Conservation (phyloP, 1,140 invertebrate species). For the Ditylenchus dipsaci region DNA sequence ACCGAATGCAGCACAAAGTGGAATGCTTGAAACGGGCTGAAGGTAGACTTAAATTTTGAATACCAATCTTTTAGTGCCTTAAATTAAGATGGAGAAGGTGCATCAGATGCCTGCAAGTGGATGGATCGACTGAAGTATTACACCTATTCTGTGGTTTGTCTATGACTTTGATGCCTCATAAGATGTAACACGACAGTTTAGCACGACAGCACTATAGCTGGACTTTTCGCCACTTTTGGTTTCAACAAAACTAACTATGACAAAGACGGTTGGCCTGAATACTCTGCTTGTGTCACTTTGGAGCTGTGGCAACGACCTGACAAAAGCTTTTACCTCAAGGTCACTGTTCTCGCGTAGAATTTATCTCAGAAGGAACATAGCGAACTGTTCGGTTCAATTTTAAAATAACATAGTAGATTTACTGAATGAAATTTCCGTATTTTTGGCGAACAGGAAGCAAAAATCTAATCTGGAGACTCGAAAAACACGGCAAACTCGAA, state of each 20-base stretch:
- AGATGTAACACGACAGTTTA: not conserved
- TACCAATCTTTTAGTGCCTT: not conserved
- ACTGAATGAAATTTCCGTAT: too few relatives aligned
- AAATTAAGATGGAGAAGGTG: not conserved
- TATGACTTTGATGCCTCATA: not conserved
- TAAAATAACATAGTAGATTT: too few relatives aligned
- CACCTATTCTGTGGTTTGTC: not conserved
- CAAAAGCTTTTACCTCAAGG: not conserved
- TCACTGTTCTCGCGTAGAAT: too few relatives aligned
- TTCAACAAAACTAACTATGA: conserved; percentile 36
- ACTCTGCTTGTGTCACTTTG: conserved; percentile 28
- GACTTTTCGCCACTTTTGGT: conserved; percentile 32
- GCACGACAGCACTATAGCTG: conserved; percentile 13
- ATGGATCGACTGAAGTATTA: not conserved
- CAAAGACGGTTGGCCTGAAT: conserved; percentile 23
- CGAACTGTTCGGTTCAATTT: too few relatives aligned
- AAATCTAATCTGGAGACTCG: too few relatives aligned
- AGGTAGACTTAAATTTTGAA: not conserved
- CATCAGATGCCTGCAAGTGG: not conserved
- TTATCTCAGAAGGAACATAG: too few relatives aligned
- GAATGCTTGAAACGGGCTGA: not conserved
- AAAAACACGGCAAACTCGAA: too few relatives aligned
- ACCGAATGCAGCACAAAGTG: not conserved
- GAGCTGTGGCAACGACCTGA: conserved; percentile 28
- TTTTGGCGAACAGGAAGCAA: too few relatives aligned